A percentile compares a stretch with the other conserved stretches of the same genome.
Evolutionary conservation across 2,888 invertebrate species (phyloP).

Genomic region (Ennomos fuscantarius): DNA sequence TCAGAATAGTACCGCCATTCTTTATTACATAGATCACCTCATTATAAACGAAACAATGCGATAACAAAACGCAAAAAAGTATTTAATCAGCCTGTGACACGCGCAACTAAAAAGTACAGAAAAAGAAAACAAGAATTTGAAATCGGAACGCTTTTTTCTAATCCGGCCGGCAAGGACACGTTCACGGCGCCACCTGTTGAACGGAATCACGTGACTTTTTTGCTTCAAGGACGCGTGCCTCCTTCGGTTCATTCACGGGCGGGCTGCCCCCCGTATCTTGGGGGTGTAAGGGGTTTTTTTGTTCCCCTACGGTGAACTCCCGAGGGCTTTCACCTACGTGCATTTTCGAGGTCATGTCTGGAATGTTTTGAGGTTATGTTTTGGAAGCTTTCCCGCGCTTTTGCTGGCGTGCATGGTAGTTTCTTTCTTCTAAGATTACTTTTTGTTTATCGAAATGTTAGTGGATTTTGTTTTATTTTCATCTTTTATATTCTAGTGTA

Average conservation of each 20-base stretch:
- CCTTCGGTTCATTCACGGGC: constrained; percentile 84
- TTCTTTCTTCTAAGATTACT: constrained; percentile 13
- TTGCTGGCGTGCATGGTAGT: constrained; percentile 17
- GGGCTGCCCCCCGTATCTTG: constrained; percentile 75
- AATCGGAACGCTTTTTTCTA: constrained; percentile 61
- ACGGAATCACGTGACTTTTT: constrained; percentile 83
- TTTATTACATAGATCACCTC: not conserved
- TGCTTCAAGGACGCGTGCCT: constrained; percentile 83
- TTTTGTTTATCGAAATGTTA: not conserved
- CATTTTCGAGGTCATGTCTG: constrained; percentile 83
- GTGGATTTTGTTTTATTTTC: not conserved
- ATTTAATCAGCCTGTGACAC: constrained; percentile 19
- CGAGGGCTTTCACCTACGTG: constrained; percentile 84
- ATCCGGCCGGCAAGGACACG: constrained; percentile 76
- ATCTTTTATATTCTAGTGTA: too few relatives aligned
- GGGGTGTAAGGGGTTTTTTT: constrained; percentile 80
- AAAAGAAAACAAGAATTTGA: constrained; percentile 47
- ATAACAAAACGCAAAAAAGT: constrained; percentile 8
- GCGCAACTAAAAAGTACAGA: constrained; percentile 20
- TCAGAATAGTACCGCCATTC: too few relatives aligned
- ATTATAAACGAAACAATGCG: not conserved
- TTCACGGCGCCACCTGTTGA: constrained; percentile 83
- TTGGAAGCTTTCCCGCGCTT: constrained; percentile 61
- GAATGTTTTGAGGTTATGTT: constrained; percentile 78
- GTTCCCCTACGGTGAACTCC: constrained; percentile 80